Conservation (phyloP, 1,140 invertebrate genomes). For the Streblospio benedicti region DNA sequence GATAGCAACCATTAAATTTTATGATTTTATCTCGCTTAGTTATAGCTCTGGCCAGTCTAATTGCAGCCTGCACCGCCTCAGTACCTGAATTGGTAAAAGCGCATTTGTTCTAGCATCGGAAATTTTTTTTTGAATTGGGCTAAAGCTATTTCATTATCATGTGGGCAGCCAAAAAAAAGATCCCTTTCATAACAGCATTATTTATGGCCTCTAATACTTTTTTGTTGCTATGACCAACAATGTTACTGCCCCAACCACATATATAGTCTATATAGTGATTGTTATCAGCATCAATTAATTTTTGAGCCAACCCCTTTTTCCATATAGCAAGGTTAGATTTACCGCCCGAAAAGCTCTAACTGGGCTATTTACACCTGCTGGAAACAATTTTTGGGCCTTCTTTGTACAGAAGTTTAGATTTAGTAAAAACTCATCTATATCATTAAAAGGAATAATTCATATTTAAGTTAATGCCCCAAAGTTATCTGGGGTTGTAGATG, state of each 20-base stretch:
- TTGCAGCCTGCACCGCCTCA: too few relatives aligned
- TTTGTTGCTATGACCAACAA: slow-evolving; percentile 17
- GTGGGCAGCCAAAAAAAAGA: neutral
- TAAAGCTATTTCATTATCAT: slow-evolving; percentile 17
- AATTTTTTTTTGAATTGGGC: too few relatives aligned
- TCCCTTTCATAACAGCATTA: neutral
- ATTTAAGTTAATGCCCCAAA: too few relatives aligned
- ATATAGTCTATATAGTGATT: slow-evolving; percentile 17
- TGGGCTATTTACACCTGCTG: slow-evolving; percentile 18
- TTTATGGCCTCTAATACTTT: neutral
- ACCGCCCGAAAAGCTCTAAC: slow-evolving; percentile 15
- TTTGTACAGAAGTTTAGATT: too few relatives aligned
- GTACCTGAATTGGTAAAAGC: too few relatives aligned
- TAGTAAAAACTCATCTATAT: too few relatives aligned
- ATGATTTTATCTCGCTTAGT: slow-evolving; percentile 20
- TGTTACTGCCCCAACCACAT: slow-evolving; percentile 18
- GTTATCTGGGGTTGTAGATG: too few relatives aligned
- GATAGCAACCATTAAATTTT: slow-evolving; percentile 32
- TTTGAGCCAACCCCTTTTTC: neutral
- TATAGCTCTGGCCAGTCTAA: too few relatives aligned
- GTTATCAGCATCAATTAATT: slow-evolving; percentile 15
- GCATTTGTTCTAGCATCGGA: too few relatives aligned
- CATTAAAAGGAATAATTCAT: too few relatives aligned
- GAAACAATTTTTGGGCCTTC: slow-evolving; percentile 5
- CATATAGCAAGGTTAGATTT: slow-evolving; percentile 13